Conservation (phyloP, 2,888 invertebrate species). For the Cheiracanthium punctorium region DNA sequence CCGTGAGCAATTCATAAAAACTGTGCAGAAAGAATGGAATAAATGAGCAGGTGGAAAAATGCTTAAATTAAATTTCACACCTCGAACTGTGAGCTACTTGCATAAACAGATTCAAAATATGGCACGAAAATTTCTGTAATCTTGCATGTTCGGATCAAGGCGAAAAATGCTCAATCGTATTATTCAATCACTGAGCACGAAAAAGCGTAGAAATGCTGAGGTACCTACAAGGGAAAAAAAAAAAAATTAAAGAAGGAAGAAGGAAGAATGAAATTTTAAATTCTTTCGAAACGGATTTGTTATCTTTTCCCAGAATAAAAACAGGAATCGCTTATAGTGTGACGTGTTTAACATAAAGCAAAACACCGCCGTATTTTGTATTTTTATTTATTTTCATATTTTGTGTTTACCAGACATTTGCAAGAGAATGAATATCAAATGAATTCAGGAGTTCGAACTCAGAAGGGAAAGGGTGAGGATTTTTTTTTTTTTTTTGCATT, state of each 20-base stretch:
- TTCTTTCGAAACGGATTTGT: slow-evolving; percentile 63
- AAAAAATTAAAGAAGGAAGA: background rate
- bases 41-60: slow-evolving; percentile 28
- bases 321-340: background rate
- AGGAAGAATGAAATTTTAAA: slow-evolving; percentile 46
- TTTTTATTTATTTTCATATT: background rate
- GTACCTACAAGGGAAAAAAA: background rate
- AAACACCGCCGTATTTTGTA: background rate
- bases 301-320: slow-evolving; percentile 49
- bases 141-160: slow-evolving; percentile 47
- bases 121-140: slow-evolving; percentile 52
- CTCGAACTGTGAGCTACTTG: slow-evolving; percentile 13
- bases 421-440: slow-evolving; percentile 4
- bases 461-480: background rate
- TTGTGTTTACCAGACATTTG: background rate
- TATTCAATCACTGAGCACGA: slow-evolving; percentile 33
- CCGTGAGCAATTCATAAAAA: slow-evolving; percentile 43
- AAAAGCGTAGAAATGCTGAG: slow-evolving; percentile 1
- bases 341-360: slow-evolving; percentile 14
- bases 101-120: slow-evolving; percentile 61
- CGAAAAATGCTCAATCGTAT: slow-evolving; percentile 51
- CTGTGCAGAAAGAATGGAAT: no score
- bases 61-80: slow-evolving; percentile 58
- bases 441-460: background rate
- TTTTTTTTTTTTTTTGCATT: no score